Base-by-base conservation (phyloP, 2,797 vertebrate species). In the Enoplosus armatus region DNA sequence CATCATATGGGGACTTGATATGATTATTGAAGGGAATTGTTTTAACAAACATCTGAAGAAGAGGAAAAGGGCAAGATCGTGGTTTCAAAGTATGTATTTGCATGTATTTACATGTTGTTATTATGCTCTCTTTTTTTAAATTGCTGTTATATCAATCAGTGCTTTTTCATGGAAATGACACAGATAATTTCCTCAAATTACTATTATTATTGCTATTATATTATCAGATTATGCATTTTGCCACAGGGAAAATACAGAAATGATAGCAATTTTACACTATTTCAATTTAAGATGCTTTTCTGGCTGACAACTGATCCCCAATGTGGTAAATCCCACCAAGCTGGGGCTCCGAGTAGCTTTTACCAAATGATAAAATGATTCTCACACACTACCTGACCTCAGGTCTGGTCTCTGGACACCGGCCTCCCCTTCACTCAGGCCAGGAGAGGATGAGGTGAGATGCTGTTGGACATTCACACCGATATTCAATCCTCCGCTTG, bases 381-480 rank as follows among this genome's bases (percentile, higher is more conserved):
- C 41, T 56, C 33, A 8, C 62, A 74, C 33, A 60, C 50, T 26
- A 24, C 48, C 75, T 65, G 75, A 82, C 72, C 82, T 79, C 72
- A 61, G 65, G 48, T 59, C 75, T 71, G 80, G 39, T 75, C 69
- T 71, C 65, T 72, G 59, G 75, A 63, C 43, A 26, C n/a, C 4
- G 10, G 6, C 26, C 55, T 51, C 59, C 58, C 18, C 29, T 73
- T 26, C 48, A 11, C 68, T 35, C 18, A 12, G 43, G 51, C 68
- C 65, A 50, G 68, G 59, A 68, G 72, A 68, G n/a, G 78, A 82
- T 69, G 84, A 92, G 86, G 88, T 87, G 91, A 90, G 79, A 93
- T 72, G 58, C 76, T 91, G 89, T 86, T 88, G 78, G 78, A 89
- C 85, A 83, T 90, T 87, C 82, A 82, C 87, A 86, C 65, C 67